Percentiles rank a stretch among this genome's conserved stretches.
Evolutionary conservation across 2,797 vertebrate species (phyloP).

Genomic region (Tolypeutes matacus): DNA sequence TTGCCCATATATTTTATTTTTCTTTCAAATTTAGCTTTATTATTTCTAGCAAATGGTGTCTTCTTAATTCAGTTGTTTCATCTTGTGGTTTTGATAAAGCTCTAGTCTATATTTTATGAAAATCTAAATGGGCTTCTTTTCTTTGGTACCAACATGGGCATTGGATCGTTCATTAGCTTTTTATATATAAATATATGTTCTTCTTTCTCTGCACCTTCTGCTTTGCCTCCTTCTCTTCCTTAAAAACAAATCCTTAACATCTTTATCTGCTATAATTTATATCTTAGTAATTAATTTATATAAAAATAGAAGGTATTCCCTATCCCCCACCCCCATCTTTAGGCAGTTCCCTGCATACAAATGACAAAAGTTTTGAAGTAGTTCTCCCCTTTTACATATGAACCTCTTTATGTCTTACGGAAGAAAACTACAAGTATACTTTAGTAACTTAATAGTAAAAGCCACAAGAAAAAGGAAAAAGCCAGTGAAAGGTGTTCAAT

Average conservation of each 20-base stretch:
- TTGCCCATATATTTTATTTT: neutral
- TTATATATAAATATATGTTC: neutral
- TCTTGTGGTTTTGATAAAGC: slow-evolving; percentile 33
- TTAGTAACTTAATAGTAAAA: neutral
- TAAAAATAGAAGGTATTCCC: neutral
- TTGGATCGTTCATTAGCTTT: neutral
- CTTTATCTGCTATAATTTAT: neutral
- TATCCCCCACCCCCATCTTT: neutral
- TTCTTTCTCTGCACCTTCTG: neutral
- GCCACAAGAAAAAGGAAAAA: neutral
- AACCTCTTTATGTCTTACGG: neutral
- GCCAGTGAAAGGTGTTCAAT: neutral
- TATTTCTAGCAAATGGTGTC: neutral
- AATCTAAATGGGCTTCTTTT: neutral
- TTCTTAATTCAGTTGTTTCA: neutral
- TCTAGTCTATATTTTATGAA: neutral
- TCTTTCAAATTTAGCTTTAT: slow-evolving; percentile 17
- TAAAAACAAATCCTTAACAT: neutral
- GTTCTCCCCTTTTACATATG: neutral
- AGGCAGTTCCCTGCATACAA: neutral
- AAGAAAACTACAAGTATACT: neutral
- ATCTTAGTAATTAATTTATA: neutral
- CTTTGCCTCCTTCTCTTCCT: neutral
- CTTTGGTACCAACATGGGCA: neutral
- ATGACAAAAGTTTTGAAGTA: neutral